Evolutionary conservation across 2,888 invertebrate genomes (phyloP).

Genomic region (Diaperis boleti): DNA sequence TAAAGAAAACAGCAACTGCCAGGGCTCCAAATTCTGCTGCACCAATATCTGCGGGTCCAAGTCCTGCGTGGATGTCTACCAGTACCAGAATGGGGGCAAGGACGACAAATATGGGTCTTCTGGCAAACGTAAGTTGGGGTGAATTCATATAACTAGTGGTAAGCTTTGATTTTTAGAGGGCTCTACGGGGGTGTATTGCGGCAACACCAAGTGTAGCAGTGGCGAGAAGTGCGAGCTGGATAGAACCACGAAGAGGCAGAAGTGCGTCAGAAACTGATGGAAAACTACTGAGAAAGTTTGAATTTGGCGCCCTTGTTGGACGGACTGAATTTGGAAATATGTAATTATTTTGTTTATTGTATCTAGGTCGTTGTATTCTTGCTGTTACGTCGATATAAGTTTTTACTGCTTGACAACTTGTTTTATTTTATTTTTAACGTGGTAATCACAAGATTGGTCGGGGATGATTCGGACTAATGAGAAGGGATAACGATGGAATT

Average conservation of each 20-base stretch:
- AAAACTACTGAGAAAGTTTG: slow-evolving; percentile 3
- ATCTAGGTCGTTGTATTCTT: neutral
- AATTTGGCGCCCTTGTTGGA: slow-evolving; percentile 13
- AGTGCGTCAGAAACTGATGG: slow-evolving; percentile 70
- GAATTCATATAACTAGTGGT: no score
- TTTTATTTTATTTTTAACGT: neutral
- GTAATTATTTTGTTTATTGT: neutral
- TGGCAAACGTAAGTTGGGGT: slow-evolving; percentile 7
- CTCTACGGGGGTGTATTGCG: slow-evolving; percentile 73
- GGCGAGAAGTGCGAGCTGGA: slow-evolving; percentile 79
- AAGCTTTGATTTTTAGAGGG: slow-evolving; percentile 59
- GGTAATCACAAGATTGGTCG: neutral
- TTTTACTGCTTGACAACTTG: neutral
- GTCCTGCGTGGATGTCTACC: slow-evolving; percentile 70
- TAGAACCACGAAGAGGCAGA: slow-evolving; percentile 73
- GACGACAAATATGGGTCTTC: slow-evolving; percentile 49
- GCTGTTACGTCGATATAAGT: no score
- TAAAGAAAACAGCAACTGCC: slow-evolving; percentile 75
- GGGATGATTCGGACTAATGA: no score
- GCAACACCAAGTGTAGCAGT: slow-evolving; percentile 76
- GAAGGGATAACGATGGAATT: no score
- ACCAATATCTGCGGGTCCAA: slow-evolving; percentile 77
- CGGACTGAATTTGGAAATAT: neutral
- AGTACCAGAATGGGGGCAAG: slow-evolving; percentile 51
- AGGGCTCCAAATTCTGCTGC: slow-evolving; percentile 77